Evolutionary conservation across 2,797 vertebrate species (phyloP).

Genomic region (Pseudomugil gertrudae): DNA sequence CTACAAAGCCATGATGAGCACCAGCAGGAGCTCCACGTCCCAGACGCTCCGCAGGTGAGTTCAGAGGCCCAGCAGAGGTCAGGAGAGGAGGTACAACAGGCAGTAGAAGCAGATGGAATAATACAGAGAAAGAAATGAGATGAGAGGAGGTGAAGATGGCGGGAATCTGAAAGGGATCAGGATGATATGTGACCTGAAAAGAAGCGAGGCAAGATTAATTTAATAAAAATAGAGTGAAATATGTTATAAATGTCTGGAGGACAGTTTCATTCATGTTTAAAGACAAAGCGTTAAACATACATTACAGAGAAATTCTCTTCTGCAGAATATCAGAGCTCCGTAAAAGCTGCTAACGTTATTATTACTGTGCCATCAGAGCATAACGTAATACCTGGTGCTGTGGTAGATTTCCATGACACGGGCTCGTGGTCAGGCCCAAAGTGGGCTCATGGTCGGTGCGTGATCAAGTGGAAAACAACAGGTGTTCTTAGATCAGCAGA

Average conservation of each 20-base stretch:
- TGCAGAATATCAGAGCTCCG: too few relatives aligned
- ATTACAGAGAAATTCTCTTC: background rate
- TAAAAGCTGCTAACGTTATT: too few relatives aligned
- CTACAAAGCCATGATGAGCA: constrained; percentile 82
- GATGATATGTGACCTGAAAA: background rate
- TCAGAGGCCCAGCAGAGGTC: background rate
- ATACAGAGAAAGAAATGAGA: constrained; percentile 4
- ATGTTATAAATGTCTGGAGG: constrained; percentile 9
- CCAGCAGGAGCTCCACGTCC: constrained; percentile 74
- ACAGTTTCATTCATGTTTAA: constrained; percentile 21
- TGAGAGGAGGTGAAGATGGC: constrained; percentile 4
- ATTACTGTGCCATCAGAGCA: too few relatives aligned
- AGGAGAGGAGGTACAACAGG: background rate
- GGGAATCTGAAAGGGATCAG: constrained; percentile 10
- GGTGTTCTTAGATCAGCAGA: too few relatives aligned
- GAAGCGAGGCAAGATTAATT: constrained; percentile 1
- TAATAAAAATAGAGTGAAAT: background rate
- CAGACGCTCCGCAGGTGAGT: constrained; percentile 79
- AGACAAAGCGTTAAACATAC: background rate
- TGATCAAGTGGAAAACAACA: too few relatives aligned
- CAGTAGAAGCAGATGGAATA: background rate
- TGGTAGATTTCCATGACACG: too few relatives aligned
- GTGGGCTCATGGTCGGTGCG: too few relatives aligned
- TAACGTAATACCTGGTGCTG: too few relatives aligned
- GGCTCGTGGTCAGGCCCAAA: too few relatives aligned